A percentile compares a stretch with the other conserved stretches of the same genome.
These are phyloP conservation scores for Leptonema lineaticorne DNA, from an alignment of 1,140 invertebrate genomes.

Conservation along the genomic window DNA sequence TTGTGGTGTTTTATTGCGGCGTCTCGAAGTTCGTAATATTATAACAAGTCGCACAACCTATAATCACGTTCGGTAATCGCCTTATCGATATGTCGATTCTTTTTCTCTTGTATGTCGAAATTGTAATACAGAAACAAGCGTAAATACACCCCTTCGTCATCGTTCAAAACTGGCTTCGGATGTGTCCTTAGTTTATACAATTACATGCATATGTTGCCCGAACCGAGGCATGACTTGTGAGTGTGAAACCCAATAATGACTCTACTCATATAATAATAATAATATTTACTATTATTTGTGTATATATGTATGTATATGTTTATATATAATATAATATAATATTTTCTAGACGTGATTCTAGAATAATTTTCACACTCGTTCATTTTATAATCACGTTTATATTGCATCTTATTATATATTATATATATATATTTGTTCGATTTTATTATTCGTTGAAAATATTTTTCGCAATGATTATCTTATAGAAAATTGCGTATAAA, in stretches of 20 bases:
- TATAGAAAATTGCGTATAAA: too few species aligned
- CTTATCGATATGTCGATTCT: constrained; percentile 39
- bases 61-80: constrained; percentile 41
- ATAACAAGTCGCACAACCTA: constrained; percentile 35
- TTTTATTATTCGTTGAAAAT: too few species aligned
- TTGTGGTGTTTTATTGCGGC: constrained; percentile 12
- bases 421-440: too few species aligned
- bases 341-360: too few species aligned
- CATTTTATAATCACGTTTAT: too few species aligned
- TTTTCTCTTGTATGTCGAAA: constrained; percentile 34
- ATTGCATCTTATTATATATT: too few species aligned
- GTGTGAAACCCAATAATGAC: constrained; percentile 19
- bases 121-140: constrained; percentile 19
- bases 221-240: not conserved
- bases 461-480: too few species aligned
- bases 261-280: too few species aligned
- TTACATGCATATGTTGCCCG: constrained; percentile 12
- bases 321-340: too few species aligned
- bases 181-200: constrained; percentile 21
- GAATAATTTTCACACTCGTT: too few species aligned
- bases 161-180: not conserved
- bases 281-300: too few species aligned
- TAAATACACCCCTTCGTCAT: constrained; percentile 11
- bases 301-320: too few species aligned
- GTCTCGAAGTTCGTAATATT: constrained; percentile 24